Evolutionary conservation across 1,140 invertebrate species (phyloP).

Genomic region (Phortica variegata): DNA sequence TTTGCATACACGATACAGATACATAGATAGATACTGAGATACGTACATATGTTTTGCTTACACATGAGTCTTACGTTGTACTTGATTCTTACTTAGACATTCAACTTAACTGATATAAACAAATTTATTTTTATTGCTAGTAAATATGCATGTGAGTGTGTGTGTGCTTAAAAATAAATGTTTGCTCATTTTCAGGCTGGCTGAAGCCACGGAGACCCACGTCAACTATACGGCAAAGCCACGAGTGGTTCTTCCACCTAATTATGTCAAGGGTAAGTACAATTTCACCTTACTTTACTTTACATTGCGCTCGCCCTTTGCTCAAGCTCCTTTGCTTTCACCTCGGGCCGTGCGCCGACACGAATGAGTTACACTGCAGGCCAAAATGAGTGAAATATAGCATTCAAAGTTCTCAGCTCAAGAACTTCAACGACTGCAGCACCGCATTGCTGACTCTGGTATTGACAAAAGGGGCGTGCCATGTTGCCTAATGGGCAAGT

Average conservation of each 20-base stretch:
- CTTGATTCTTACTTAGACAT: no score
- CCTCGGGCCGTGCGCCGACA: no score
- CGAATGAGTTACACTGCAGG: no score
- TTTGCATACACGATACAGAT: background rate
- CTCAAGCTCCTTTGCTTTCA: no score
- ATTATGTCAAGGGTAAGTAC: slow-evolving; percentile 71
- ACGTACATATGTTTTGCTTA: background rate
- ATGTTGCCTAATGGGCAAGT: slow-evolving; percentile 1
- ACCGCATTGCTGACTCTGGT: no score
- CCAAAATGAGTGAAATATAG: no score
- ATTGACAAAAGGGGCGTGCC: no score
- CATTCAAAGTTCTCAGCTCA: no score
- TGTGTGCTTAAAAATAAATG: background rate
- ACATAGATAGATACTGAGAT: background rate
- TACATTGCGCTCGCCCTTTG: no score
- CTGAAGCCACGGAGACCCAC: slow-evolving; percentile 59
- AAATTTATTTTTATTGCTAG: background rate
- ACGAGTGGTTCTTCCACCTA: slow-evolving; percentile 66
- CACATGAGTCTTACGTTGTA: no score
- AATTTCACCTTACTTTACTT: background rate
- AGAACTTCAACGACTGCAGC: no score
- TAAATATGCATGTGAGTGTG: slow-evolving; percentile 14
- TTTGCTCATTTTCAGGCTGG: slow-evolving; percentile 40
- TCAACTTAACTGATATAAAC: no score
- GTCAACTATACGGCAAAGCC: slow-evolving; percentile 67